phyloP scores from a whole-genome alignment of 2,113 vertebrate genomes.

The Motacilla tschutschensis region DNA sequence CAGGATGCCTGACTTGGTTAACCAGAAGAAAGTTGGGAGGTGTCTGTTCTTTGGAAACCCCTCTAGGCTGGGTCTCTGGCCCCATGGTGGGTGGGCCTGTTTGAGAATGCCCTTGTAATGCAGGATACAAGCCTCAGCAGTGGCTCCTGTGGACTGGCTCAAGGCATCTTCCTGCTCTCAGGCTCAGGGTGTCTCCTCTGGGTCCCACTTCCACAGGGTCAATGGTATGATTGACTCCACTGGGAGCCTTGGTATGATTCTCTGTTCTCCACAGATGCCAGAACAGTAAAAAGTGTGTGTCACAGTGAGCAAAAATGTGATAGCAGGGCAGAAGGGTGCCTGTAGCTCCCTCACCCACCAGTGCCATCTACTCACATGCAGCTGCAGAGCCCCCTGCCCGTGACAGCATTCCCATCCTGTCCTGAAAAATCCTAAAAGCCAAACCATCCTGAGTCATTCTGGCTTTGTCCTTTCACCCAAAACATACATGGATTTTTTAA shows the following conservation, averaged over 20 bases:
- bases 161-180: not conserved
- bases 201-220: not conserved
- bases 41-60: not conserved
- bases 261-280: not conserved
- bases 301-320: not conserved
- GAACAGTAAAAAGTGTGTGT: not conserved
- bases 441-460: not conserved
- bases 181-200: not conserved
- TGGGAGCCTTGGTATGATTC: not conserved
- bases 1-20: not conserved
- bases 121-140: not conserved
- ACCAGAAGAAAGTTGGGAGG: not conserved
- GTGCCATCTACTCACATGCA: not conserved
- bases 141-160: not conserved
- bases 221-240: not conserved
- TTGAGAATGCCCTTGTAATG: not conserved
- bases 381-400: not conserved
- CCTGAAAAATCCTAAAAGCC: not conserved
- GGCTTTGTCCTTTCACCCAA: not conserved
- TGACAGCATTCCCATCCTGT: not conserved
- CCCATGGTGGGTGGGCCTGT: rapidly evolving
- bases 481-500: not conserved
- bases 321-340: not conserved
- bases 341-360: not conserved
- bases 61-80: not conserved